phyloP scores from a whole-genome alignment of 2,797 vertebrate genomes.

The Danio aesculapii region DNA sequence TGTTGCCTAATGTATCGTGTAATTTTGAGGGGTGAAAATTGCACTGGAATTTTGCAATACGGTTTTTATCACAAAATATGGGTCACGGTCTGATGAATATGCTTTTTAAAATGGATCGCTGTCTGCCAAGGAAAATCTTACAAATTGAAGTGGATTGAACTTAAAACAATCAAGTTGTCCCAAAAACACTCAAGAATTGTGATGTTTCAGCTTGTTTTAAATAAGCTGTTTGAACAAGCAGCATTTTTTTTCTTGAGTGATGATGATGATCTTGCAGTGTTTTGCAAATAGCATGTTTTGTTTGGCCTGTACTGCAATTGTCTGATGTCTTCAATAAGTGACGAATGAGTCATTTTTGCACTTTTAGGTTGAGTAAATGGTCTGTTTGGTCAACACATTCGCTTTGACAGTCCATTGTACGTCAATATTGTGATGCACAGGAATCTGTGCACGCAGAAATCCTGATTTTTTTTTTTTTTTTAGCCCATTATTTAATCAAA shows the following conservation, averaged over 20 bases:
- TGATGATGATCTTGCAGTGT: not conserved
- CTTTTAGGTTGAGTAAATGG: conserved; percentile 2
- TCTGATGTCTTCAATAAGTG: not conserved
- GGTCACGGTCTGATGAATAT: not conserved
- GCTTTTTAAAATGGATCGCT: not conserved
- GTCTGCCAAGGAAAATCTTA: not conserved
- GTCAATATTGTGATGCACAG: not conserved
- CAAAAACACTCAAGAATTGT: no score
- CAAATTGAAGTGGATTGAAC: no score
- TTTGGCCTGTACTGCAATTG: not conserved
- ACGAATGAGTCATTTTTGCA: not conserved
- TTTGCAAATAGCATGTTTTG: not conserved
- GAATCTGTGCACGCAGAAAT: no score
- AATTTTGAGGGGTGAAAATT: conserved; percentile 3
- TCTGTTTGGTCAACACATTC: not conserved
- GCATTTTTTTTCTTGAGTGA: no score
- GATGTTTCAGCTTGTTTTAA: no score
- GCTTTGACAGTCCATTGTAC: not conserved
- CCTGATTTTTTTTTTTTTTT: no score
- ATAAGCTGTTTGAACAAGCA: no score
- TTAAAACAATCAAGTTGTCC: no score
- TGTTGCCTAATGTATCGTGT: conserved; percentile 28
- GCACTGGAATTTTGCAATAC: not conserved
- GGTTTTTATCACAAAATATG: not conserved
- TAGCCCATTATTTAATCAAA: no score